Percentiles rank a stretch among this genome's conserved stretches.
These are phyloP conservation scores for Pachycephus smyrnensis DNA, from an alignment of 2,888 invertebrate species.

Conservation along the genomic window DNA sequence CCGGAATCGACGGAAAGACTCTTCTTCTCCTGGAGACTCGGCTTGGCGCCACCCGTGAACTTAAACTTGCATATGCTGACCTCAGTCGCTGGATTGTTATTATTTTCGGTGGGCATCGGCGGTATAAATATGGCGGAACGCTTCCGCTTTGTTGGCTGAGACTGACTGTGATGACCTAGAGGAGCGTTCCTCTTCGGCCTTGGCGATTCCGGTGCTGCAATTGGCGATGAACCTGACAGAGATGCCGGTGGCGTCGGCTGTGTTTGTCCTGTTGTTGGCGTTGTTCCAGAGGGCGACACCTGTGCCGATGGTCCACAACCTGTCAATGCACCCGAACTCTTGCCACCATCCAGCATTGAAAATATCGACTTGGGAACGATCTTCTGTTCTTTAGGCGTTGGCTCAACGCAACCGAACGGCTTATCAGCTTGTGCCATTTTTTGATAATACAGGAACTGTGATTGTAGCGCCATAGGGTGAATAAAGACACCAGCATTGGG, in stretches of 20 bases:
- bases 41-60: conserved; percentile 91
- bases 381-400: conserved; percentile 50
- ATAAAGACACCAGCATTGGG: conserved; percentile 78
- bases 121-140: conserved; percentile 88
- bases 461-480: conserved; percentile 80
- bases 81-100: conserved; percentile 83
- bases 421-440: conserved; percentile 73
- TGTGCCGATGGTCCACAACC: conserved; percentile 28
- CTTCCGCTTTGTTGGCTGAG: conserved; percentile 76
- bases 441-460: conserved; percentile 81
- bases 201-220: conserved; percentile 46
- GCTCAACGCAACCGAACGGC: conserved; percentile 9
- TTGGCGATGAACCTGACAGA: conserved; percentile 23
- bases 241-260: conserved; percentile 56
- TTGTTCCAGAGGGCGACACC: neutral
- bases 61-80: conserved; percentile 95
- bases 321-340: conserved; percentile 31
- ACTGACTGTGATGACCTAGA: conserved; percentile 43
- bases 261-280: conserved; percentile 33
- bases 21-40: conserved; percentile 90
- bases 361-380: conserved; percentile 66
- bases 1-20: conserved; percentile 91
- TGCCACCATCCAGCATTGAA: conserved; percentile 56
- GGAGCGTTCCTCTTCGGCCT: conserved; percentile 69
- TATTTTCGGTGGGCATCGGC: conserved; percentile 80